Evolutionary conservation across 2,113 vertebrate species (phyloP).

Genomic region (Ophthalmolycus amberensis): DNA sequence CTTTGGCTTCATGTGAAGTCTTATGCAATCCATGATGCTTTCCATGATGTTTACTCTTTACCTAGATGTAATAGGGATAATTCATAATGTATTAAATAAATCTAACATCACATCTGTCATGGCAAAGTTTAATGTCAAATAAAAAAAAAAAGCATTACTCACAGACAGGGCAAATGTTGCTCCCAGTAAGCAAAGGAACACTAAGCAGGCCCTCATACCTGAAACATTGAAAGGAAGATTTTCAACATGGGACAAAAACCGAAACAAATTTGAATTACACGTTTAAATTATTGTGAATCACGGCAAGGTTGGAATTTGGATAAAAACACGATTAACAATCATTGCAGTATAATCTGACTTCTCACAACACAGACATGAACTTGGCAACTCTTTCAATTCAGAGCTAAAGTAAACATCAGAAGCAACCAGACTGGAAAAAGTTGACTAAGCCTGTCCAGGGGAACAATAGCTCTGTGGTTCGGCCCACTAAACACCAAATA

Average conservation of each 20-base stretch:
- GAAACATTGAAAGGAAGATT: slow-evolving; percentile 24
- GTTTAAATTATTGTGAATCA: not conserved
- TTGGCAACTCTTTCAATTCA: slow-evolving; percentile 69
- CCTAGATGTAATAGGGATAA: slow-evolving; percentile 51
- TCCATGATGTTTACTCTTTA: slow-evolving; percentile 73
- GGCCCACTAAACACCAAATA: slow-evolving; percentile 27
- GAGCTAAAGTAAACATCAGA: slow-evolving; percentile 80
- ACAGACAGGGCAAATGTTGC: slow-evolving; percentile 72
- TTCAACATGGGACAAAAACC: not conserved
- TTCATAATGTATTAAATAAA: not conserved
- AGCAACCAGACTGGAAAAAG: slow-evolving; percentile 84
- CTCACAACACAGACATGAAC: slow-evolving; percentile 32
- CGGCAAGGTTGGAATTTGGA: not conserved
- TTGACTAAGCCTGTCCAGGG: slow-evolving; percentile 69
- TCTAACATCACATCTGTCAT: too few relatives aligned
- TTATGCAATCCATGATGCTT: slow-evolving; percentile 68
- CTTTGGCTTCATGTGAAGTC: slow-evolving; percentile 53
- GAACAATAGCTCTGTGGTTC: slow-evolving; percentile 42
- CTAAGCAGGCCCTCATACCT: slow-evolving; percentile 79
- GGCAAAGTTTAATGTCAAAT: not conserved
- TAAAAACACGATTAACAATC: slow-evolving; percentile 5
- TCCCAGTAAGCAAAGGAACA: slow-evolving; percentile 73
- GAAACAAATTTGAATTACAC: not conserved
- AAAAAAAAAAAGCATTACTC: slow-evolving; percentile 58
- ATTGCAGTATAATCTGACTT: slow-evolving; percentile 6